Base-by-base conservation (phyloP, 1,140 invertebrate genomes). In the Pseudobourletiella spinata region DNA sequence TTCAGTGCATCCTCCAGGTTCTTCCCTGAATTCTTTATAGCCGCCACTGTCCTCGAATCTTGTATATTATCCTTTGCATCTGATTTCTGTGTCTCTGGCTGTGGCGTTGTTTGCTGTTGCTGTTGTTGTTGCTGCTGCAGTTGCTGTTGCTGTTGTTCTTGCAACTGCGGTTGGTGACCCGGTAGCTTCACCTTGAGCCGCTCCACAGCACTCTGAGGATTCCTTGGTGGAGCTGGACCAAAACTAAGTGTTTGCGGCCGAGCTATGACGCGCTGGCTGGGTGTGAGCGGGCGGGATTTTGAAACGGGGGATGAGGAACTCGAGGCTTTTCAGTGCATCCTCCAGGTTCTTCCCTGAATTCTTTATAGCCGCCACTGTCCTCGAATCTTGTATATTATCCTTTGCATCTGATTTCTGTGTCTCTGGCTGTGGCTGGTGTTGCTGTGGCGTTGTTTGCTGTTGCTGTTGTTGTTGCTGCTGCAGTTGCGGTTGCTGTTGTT, bases 1-100 rank as follows among this genome's bases (percentile, higher is more conserved):
- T 85, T 84, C 6, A 94, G 76, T 44, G 89, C 89, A 69, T 92
- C 88, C 73, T 92, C 89, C 26, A 91, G 78, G 74, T 90, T 91
- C 46, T 59, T 66, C 46, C 64, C 64, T 20, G 64, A 59, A 48
- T 32, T 59, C 63, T 66, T 69, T 14, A 30, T 39, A 16, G 59
- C 6, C 18, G 29, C 22, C 39, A 50, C 25, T 11, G 58, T 48
- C 18, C 15, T 3, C 24, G 29, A 26, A 6, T 35, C 11, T 25
- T 4, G 6, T 26, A 22, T 4, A 22, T 22, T 6, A 35, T n/a
- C 44, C 2, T 39, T n/a, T 18, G 54, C 29, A 25, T 57, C 54
- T n/a, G n/a, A n/a, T n/a, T n/a, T n/a, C n/a, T n/a, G n/a, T n/a
- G n/a, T n/a, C n/a, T n/a, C n/a, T n/a, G n/a, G n/a, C n/a, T n/a